phyloP scores from a whole-genome alignment of 2,888 invertebrate genomes.

The Drosophila neotestacea region DNA sequence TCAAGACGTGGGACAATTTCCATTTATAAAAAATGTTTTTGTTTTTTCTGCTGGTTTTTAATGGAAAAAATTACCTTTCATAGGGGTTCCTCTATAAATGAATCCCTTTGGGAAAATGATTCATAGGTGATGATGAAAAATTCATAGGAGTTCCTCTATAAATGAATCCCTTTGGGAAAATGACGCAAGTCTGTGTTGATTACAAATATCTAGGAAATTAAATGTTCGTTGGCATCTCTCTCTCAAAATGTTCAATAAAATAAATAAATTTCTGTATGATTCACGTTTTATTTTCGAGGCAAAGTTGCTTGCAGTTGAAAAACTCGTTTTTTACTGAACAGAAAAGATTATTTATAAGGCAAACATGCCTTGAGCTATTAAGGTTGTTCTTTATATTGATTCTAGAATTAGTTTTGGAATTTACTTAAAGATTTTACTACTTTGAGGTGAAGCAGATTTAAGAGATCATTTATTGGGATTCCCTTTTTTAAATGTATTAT shows the following conservation, averaged over 20 bases:
- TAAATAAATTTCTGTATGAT: conserved; percentile 3
- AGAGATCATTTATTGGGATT: no score
- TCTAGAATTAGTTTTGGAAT: no score
- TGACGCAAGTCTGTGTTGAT: neutral
- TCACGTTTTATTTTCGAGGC: conserved; percentile 7
- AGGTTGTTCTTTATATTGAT: neutral
- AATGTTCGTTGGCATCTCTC: no score
- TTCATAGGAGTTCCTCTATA: conserved; percentile 13
- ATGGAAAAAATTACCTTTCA: conserved; percentile 3
- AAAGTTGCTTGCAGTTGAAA: conserved; percentile 6
- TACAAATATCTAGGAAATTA: neutral
- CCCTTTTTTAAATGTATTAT: no score
- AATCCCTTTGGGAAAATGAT: no score
- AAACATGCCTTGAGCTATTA: conserved; percentile 2
- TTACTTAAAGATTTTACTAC: no score
- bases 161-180: neutral
- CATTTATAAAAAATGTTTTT: conserved; percentile 4
- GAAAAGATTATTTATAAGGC: neutral
- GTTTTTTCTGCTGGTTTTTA: conserved; percentile 23
- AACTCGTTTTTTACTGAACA: neutral
- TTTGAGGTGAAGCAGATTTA: no score
- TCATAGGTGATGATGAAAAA: no score
- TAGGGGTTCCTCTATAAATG: conserved; percentile 7
- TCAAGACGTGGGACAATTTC: conserved; percentile 8
- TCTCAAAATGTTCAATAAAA: neutral